Conservation (phyloP, 2,797 vertebrate species). For the Sphenopsis melanotis region DNA sequence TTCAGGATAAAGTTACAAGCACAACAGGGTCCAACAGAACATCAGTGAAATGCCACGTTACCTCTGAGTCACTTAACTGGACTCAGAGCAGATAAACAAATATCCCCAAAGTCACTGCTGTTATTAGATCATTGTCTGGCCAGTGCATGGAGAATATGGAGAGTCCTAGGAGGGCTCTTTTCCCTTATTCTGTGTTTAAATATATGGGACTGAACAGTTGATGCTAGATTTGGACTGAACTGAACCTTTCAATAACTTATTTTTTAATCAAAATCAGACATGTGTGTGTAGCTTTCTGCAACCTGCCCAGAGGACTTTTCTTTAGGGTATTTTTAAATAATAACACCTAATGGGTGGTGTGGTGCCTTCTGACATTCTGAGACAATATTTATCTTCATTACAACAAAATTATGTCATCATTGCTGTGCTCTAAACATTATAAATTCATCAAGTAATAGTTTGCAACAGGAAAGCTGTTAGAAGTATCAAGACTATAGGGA, state of each 20-base stretch:
- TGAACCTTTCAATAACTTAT: conserved; percentile 34
- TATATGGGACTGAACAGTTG: conserved; percentile 6
- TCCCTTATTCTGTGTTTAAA: not conserved
- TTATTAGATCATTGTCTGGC: conserved; percentile 67
- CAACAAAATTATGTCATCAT: not conserved
- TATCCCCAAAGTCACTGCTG: conserved; percentile 33
- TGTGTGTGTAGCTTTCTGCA: not conserved
- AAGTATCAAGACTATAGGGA: not conserved
- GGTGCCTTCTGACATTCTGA: not conserved
- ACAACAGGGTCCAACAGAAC: not conserved
- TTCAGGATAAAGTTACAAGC: not conserved
- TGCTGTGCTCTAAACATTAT: not conserved
- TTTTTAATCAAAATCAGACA: conserved; percentile 42
- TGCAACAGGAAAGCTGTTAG: not conserved
- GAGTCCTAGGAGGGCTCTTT: conserved; percentile 17
- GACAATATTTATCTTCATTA: conserved; percentile 7
- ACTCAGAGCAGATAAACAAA: conserved; percentile 25
- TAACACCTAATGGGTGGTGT: not conserved
- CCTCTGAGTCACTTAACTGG: conserved; percentile 41
- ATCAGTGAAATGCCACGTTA: not conserved
- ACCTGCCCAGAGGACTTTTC: conserved; percentile 4
- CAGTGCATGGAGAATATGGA: conserved; percentile 8
- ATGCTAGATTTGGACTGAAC: conserved; percentile 50
- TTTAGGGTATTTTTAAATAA: conserved; percentile 16
- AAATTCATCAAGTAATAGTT: conserved; percentile 11